Evolutionary conservation across 2,113 vertebrate species (phyloP).

Genomic region (Mixornis gularis): DNA sequence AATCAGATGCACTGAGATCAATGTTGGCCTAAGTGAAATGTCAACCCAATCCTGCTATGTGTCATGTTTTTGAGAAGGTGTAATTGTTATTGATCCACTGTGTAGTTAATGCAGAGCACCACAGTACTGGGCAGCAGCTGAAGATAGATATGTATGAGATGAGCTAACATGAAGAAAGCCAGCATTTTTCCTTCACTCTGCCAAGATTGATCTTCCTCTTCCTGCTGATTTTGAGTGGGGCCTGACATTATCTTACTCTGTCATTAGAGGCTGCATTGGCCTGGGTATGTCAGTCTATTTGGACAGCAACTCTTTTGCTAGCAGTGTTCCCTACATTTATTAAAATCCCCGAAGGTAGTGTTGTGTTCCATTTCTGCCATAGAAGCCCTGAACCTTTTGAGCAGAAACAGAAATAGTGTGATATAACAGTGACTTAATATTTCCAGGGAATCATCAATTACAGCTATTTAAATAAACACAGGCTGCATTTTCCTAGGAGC

Average conservation of each 20-base stretch:
- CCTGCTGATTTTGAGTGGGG: constrained; percentile 98
- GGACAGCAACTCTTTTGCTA: constrained; percentile 98
- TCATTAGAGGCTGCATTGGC: constrained; percentile 99
- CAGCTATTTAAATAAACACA: constrained; percentile 56
- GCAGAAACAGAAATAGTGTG: constrained; percentile 47
- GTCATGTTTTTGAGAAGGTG: constrained; percentile 97
- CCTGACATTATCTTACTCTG: constrained; percentile 99
- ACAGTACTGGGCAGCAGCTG: constrained; percentile 87
- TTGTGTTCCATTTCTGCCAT: constrained; percentile 76
- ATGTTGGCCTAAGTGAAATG: constrained; percentile 95
- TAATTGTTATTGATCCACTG: constrained; percentile 99
- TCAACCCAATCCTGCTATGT: constrained; percentile 92
- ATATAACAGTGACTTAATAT: constrained; percentile 47
- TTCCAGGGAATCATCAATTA: constrained; percentile 53
- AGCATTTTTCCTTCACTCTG: constrained; percentile 92
- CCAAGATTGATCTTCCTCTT: constrained; percentile 99
- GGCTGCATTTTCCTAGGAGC: constrained; percentile 36
- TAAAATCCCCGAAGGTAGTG: constrained; percentile 89
- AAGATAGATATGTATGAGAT: constrained; percentile 91
- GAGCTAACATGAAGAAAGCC: constrained; percentile 93
- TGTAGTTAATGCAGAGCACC: constrained; percentile 95
- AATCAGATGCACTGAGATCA: constrained; percentile 95
- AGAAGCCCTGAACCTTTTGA: constrained; percentile 74
- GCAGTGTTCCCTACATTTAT: constrained; percentile 95
- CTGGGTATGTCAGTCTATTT: constrained; percentile 98